Evolutionary conservation across 2,113 vertebrate genomes (phyloP).

Genomic region (Channa maculata): DNA sequence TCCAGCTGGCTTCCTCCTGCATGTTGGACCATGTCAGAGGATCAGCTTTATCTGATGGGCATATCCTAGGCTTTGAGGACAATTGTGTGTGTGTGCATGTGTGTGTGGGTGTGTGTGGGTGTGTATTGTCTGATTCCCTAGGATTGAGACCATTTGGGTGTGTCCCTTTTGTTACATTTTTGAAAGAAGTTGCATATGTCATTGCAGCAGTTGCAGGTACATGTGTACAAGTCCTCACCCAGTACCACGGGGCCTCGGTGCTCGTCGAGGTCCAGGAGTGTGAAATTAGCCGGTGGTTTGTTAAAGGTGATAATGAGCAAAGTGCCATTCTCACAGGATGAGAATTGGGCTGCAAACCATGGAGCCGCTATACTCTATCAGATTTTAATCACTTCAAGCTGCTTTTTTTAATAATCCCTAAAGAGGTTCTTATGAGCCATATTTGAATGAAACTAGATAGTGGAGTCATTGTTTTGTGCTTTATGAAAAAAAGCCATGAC

Average conservation of each 20-base stretch:
- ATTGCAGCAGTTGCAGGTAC: conserved; percentile 64
- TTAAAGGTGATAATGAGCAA: conserved; percentile 84
- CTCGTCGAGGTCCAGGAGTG: conserved; percentile 69
- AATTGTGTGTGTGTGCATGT: conserved; percentile 23
- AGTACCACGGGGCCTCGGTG: conserved; percentile 38
- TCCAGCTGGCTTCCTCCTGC: conserved; percentile 71
- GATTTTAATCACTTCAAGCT: conserved; percentile 73
- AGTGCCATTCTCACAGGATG: conserved; percentile 77
- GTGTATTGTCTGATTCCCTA: conserved; percentile 32
- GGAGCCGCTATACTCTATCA: conserved; percentile 65
- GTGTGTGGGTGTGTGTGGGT: conserved; percentile 16
- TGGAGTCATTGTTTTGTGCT: conserved; percentile 42
- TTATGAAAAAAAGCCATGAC: conserved; percentile 14
- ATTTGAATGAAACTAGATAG: conserved; percentile 31
- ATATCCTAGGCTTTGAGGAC: conserved; percentile 48
- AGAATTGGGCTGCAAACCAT: conserved; percentile 55
- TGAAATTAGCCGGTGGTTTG: conserved; percentile 79
- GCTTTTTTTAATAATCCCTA: conserved; percentile 65
- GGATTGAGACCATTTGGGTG: conserved; percentile 45
- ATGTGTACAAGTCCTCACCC: conserved; percentile 51
- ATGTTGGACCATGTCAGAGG: conserved; percentile 68
- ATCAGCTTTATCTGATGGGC: conserved; percentile 73
- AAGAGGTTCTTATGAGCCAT: conserved; percentile 47
- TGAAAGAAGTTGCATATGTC: conserved; percentile 62
- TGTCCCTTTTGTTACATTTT: conserved; percentile 64